Conservation (phyloP, 2,888 invertebrate species). For the Oxyteleia sp. region DNA sequence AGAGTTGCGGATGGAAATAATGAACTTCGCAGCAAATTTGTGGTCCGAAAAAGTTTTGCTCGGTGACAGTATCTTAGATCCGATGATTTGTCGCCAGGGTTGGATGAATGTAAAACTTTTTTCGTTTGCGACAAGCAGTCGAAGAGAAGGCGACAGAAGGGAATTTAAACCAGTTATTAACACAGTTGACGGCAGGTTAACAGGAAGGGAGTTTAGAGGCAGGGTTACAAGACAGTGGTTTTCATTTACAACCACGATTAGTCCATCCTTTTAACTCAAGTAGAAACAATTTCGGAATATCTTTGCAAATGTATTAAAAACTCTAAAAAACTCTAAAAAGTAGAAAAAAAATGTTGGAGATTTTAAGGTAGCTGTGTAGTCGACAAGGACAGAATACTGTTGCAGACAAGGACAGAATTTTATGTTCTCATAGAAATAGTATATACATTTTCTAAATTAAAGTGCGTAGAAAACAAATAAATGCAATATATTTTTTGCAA, state of each 20-base stretch:
- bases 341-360: no score
- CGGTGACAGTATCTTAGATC: constrained; percentile 31
- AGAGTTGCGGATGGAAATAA: no score
- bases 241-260: constrained; percentile 70
- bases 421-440: no score
- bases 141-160: constrained; percentile 75
- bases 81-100: constrained; percentile 56
- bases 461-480: no score
- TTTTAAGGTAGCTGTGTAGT: no score
- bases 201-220: constrained; percentile 76
- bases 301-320: no score
- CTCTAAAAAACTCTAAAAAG: no score
- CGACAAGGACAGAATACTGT: no score
- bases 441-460: no score
- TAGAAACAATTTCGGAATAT: no score
- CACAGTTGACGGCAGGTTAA: constrained; percentile 84
- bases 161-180: constrained; percentile 85
- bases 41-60: constrained; percentile 12
- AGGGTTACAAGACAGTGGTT: constrained; percentile 78
- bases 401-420: no score
- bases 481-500: no score
- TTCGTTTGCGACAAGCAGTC: constrained; percentile 65
- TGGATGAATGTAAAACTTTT: constrained; percentile 69
- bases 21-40: neutral
- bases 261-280: neutral